Conservation (phyloP, 2,113 vertebrate species). For the Rhynchomys soricoides region DNA sequence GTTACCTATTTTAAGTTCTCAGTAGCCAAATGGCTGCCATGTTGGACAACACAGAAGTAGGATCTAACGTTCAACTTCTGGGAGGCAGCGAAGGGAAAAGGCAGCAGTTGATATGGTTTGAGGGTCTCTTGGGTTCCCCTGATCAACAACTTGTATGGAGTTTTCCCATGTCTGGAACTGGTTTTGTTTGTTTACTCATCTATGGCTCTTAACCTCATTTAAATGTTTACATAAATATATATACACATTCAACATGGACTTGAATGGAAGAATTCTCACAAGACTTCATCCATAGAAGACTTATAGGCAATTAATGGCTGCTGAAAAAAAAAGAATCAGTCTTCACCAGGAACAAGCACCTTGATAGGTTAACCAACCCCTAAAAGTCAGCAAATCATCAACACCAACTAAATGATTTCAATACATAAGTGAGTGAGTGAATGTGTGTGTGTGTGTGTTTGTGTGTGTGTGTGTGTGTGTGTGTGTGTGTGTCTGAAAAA, state of each 20-base stretch:
- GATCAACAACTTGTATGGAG: neutral
- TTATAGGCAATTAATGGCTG: neutral
- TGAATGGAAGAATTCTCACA: neutral
- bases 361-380: neutral
- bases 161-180: neutral
- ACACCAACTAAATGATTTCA: neutral
- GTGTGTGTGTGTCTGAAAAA: neutral
- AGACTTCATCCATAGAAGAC: neutral
- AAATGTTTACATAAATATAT: neutral
- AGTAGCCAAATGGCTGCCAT: neutral
- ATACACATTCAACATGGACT: neutral
- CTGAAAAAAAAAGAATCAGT: neutral
- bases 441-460: neutral
- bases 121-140: neutral
- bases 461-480: neutral
- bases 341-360: neutral
- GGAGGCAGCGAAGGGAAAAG: neutral
- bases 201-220: neutral
- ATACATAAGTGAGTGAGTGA: neutral
- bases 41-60: neutral
- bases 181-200: neutral
- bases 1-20: neutral
- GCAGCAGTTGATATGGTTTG: neutral
- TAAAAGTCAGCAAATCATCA: neutral
- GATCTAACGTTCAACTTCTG: neutral